A percentile compares a stretch with the other conserved stretches of the same genome.
Evolutionary conservation across 2,888 invertebrate species (phyloP).

Genomic region (Chymomyza fuscimana): DNA sequence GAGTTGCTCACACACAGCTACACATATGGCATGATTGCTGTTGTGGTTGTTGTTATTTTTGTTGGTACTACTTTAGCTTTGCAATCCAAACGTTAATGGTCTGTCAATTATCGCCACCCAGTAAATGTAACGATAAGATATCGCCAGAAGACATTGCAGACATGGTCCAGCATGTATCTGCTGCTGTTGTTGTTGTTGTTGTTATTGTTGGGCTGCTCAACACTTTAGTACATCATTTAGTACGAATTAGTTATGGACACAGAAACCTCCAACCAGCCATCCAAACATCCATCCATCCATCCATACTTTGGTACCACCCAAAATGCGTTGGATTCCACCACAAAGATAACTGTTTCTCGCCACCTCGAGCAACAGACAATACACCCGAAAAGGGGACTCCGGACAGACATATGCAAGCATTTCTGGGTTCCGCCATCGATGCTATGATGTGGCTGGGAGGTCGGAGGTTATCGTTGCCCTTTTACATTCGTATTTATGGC

Average conservation of each 20-base stretch:
- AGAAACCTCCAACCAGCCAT: not conserved
- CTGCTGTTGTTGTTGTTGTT: not conserved
- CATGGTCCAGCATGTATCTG: conserved; percentile 17
- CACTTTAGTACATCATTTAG: conserved; percentile 73
- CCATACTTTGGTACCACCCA: not conserved
- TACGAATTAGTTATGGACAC: conserved; percentile 69
- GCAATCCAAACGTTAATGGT: conserved; percentile 73
- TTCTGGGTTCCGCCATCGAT: not conserved
- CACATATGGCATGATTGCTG: not conserved
- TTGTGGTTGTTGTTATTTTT: not conserved
- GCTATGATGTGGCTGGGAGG: conserved; percentile 14
- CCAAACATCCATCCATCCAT: conserved; percentile 9
- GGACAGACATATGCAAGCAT: too few species aligned
- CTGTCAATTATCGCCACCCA: conserved; percentile 74
- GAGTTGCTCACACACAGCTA: not conserved
- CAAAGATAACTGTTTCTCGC: not conserved
- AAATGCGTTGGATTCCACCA: not conserved
- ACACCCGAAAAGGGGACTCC: too few species aligned
- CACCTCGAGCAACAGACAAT: too few species aligned
- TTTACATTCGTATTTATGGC: conserved; percentile 68
- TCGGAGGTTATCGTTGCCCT: conserved; percentile 33
- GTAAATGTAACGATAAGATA: conserved; percentile 73
- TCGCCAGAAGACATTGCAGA: conserved; percentile 50
- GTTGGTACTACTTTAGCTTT: conserved; percentile 55
- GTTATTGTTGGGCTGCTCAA: conserved; percentile 34